phyloP scores from a whole-genome alignment of 2,888 invertebrate species.

The Spodoptera littoralis region DNA sequence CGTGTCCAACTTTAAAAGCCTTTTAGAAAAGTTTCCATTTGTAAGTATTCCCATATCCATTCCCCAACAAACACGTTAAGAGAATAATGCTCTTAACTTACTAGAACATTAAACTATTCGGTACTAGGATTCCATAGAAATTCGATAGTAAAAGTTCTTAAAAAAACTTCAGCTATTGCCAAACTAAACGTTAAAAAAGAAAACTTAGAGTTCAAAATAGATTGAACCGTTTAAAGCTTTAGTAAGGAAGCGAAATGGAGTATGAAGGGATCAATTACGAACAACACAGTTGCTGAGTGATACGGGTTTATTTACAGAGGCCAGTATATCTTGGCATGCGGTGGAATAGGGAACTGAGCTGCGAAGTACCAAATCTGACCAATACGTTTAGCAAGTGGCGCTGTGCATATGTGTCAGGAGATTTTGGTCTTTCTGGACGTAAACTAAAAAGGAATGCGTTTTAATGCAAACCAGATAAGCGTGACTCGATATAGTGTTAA shows the following conservation, averaged over 20 bases:
- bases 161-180: conserved; percentile 1
- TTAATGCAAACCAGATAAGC: conserved; percentile 54
- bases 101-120: conserved; percentile 52
- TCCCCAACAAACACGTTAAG: conserved; percentile 36
- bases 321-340: conserved; percentile 20
- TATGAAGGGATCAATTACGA: conserved; percentile 72
- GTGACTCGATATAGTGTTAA: conserved; percentile 29
- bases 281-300: conserved; percentile 63
- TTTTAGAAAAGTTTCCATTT: conserved; percentile 33
- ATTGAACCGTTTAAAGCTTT: conserved; percentile 16
- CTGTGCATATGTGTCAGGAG: conserved; percentile 2
- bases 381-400: conserved; percentile 4
- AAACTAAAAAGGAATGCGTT: conserved; percentile 59
- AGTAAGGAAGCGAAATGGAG: conserved; percentile 52
- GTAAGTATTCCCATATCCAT: conserved; percentile 32
- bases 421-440: conserved; percentile 35
- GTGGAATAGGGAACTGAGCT: conserved; percentile 6
- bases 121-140: conserved; percentile 48
- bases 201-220: conserved; percentile 14
- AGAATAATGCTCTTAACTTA: conserved; percentile 44
- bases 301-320: conserved; percentile 63
- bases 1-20: conserved; percentile 27
- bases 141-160: conserved; percentile 31
- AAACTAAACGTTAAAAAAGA: neutral
- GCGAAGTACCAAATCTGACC: conserved; percentile 7